phyloP scores from a whole-genome alignment of 2,797 vertebrate species.

The Pangasius krempfi region DNA sequence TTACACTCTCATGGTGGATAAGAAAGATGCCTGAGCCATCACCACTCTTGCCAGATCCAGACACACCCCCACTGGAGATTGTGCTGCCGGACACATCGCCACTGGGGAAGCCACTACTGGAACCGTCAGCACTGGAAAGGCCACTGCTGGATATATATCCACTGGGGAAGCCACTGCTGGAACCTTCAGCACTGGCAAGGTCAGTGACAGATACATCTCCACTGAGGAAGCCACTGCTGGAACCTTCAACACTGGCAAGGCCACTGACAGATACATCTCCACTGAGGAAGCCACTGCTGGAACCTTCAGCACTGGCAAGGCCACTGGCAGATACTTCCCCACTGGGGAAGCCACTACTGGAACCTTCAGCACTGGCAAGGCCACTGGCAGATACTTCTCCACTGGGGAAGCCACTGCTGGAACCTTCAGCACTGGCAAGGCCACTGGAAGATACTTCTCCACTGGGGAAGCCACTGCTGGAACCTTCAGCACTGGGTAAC shows the following conservation, averaged over 20 bases:
- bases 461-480: constrained; percentile 40
- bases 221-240: constrained; percentile 55
- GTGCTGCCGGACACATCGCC: background rate
- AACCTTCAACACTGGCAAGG: constrained; percentile 46
- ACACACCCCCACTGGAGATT: constrained; percentile 40
- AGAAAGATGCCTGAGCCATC: constrained; percentile 52
- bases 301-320: constrained; percentile 34
- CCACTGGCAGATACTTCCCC: background rate
- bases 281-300: constrained; percentile 49
- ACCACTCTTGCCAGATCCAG: constrained; percentile 54
- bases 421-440: constrained; percentile 44
- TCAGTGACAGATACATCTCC: constrained; percentile 58
- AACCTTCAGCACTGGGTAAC: constrained; percentile 50
- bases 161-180: background rate
- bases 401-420: background rate
- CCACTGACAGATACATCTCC: constrained; percentile 10
- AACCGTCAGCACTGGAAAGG: constrained; percentile 43
- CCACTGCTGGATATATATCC: background rate
- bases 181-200: background rate
- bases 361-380: too few relatives aligned
- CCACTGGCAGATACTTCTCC: too few relatives aligned
- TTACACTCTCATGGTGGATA: constrained; percentile 52
- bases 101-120: constrained; percentile 47
- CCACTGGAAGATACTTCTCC: constrained; percentile 58
- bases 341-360: constrained; percentile 45